Evolutionary conservation across 2,113 vertebrate genomes (phyloP).

Genomic region (Erythrolamprus reginae): DNA sequence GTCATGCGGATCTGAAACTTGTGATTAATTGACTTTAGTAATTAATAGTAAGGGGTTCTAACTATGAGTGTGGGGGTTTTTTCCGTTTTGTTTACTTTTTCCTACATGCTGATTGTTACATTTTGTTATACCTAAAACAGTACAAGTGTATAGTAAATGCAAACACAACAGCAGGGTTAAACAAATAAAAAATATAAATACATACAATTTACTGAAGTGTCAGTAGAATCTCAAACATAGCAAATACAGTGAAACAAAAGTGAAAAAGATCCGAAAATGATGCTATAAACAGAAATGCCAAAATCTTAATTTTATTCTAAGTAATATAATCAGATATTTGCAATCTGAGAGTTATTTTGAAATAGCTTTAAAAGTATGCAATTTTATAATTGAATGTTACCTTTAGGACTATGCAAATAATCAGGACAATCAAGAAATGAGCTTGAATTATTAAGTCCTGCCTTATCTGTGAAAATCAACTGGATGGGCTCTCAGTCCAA

Average conservation of each 20-base stretch:
- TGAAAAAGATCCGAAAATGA: not conserved
- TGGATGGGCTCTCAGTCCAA: not conserved
- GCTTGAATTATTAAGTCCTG: not conserved
- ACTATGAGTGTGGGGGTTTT: too few species aligned
- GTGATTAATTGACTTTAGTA: too few species aligned
- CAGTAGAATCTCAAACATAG: not conserved
- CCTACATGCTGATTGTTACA: too few species aligned
- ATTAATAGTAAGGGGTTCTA: too few species aligned
- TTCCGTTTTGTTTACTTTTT: too few species aligned
- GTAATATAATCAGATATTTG: not conserved
- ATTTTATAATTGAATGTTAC: not conserved
- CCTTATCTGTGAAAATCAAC: not conserved
- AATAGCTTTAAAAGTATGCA: not conserved
- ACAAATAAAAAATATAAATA: not conserved
- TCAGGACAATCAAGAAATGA: not conserved
- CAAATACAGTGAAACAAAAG: not conserved
- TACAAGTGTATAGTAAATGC: too few species aligned
- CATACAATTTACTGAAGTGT: not conserved
- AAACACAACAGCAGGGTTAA: too few species aligned
- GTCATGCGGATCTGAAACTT: too few species aligned
- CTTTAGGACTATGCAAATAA: not conserved
- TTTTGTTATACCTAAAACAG: too few species aligned
- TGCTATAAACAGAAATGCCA: not conserved
- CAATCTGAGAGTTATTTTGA: not conserved
- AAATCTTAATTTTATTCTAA: not conserved